Conservation (phyloP, 2,797 vertebrate genomes). For the Florisuga fusca region DNA sequence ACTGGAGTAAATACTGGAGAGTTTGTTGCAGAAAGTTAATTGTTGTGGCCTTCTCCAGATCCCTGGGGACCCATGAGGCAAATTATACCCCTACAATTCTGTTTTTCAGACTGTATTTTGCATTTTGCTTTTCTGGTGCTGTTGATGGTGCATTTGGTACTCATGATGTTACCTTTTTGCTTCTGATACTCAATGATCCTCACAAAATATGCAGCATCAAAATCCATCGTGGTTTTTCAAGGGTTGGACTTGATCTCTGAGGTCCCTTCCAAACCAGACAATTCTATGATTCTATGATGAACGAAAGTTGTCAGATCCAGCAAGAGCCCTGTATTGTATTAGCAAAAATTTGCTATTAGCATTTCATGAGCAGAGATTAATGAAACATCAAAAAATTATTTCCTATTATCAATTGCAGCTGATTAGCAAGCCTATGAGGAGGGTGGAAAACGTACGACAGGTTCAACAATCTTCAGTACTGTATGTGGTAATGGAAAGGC, state of each 20-base stretch:
- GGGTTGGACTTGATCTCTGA: no score
- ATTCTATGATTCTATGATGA: no score
- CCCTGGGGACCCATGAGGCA: not conserved
- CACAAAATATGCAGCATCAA: conserved; percentile 9
- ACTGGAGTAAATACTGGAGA: conserved; percentile 14
- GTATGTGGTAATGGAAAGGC: not conserved
- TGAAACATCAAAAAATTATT: conserved; percentile 76
- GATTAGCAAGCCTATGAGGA: conserved; percentile 58
- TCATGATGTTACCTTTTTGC: not conserved
- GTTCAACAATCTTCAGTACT: not conserved
- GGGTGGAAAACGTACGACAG: not conserved
- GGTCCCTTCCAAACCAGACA: no score
- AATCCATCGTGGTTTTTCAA: no score
- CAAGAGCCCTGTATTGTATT: conserved; percentile 14
- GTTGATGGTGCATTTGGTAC: not conserved
- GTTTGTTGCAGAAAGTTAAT: conserved; percentile 33
- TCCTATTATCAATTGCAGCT: conserved; percentile 67
- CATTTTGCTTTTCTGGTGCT: conserved; percentile 3
- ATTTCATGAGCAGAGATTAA: conserved; percentile 75
- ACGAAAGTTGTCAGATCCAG: not conserved
- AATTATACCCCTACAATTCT: not conserved
- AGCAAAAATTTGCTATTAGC: conserved; percentile 67
- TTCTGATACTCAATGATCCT: not conserved
- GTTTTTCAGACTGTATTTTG: not conserved
- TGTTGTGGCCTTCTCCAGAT: not conserved